Evolutionary conservation across 2,888 invertebrate species (phyloP).

Genomic region (Orchestes rusci): DNA sequence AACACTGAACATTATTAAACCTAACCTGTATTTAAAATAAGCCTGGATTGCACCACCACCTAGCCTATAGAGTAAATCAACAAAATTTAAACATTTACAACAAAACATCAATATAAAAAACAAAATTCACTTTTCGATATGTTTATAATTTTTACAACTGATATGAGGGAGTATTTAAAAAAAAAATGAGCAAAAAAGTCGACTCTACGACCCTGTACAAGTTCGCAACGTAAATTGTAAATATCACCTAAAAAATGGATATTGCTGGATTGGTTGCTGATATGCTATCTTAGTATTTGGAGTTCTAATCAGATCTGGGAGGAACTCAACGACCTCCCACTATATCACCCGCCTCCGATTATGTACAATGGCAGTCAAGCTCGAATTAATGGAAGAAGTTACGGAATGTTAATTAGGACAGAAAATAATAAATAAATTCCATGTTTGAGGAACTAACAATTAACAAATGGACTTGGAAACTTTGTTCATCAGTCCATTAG

Average conservation of each 20-base stretch:
- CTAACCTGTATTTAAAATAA: slow-evolving; percentile 39
- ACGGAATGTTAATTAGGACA: no score
- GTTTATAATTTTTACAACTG: slow-evolving; percentile 13
- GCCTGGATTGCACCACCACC: slow-evolving; percentile 43
- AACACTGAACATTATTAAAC: no score
- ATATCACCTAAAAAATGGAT: neutral
- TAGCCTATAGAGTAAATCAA: slow-evolving; percentile 36
- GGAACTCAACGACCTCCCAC: no score
- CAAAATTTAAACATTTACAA: slow-evolving; percentile 26
- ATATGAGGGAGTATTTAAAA: slow-evolving; percentile 10
- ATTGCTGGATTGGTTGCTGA: no score
- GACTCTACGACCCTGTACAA: no score
- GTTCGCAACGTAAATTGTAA: neutral
- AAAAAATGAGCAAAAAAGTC: no score
- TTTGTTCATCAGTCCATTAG: neutral
- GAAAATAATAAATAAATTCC: no score
- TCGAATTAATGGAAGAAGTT: no score
- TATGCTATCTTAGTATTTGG: no score
- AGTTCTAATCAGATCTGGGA: no score
- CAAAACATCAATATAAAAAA: slow-evolving; percentile 24
- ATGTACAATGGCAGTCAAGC: slow-evolving; percentile 9
- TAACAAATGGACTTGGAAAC: neutral
- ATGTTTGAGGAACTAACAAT: no score
- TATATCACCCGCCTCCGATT: no score
- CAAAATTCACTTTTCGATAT: slow-evolving; percentile 7